A percentile compares a stretch with the other conserved stretches of the same genome.
Evolutionary conservation across 2,797 vertebrate genomes (phyloP).

Genomic region (Leptoclinus maculatus): DNA sequence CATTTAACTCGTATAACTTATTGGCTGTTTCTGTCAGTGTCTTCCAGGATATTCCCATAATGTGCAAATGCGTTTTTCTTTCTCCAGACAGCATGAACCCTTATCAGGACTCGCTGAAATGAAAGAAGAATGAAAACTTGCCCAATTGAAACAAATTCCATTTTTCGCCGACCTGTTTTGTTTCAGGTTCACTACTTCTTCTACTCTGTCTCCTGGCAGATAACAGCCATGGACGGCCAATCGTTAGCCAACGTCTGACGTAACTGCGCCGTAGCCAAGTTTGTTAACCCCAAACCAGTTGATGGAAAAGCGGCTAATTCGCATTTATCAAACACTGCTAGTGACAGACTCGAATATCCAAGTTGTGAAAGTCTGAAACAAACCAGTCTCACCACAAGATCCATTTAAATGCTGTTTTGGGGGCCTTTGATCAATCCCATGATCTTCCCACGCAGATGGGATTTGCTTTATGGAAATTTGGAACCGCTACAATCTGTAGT

Average conservation of each 20-base stretch:
- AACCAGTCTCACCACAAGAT: neutral
- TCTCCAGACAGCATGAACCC: no score
- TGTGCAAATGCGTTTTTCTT: neutral
- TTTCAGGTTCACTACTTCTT: neutral
- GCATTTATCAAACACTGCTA: neutral
- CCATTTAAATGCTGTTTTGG: neutral
- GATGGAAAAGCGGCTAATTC: neutral
- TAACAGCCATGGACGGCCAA: no score
- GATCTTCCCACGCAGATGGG: conserved; percentile 3
- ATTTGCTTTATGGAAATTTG: neutral
- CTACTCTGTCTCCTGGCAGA: no score
- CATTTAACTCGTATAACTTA: no score
- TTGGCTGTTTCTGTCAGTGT: no score
- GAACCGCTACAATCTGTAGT: neutral
- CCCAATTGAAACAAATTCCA: neutral
- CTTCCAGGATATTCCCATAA: no score
- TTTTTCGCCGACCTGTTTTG: neutral
- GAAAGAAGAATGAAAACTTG: neutral
- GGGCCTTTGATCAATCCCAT: conserved; percentile 15
- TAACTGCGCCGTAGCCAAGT: neutral
- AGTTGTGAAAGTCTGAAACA: neutral
- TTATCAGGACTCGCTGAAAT: no score
- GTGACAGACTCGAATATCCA: neutral
- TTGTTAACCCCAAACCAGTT: neutral
- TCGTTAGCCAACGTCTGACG: neutral